Evolutionary conservation across 2,888 invertebrate species (phyloP), one percentile per base, ranked within the genome.

Genomic region (Gymnosoma rotundatum): DNA sequence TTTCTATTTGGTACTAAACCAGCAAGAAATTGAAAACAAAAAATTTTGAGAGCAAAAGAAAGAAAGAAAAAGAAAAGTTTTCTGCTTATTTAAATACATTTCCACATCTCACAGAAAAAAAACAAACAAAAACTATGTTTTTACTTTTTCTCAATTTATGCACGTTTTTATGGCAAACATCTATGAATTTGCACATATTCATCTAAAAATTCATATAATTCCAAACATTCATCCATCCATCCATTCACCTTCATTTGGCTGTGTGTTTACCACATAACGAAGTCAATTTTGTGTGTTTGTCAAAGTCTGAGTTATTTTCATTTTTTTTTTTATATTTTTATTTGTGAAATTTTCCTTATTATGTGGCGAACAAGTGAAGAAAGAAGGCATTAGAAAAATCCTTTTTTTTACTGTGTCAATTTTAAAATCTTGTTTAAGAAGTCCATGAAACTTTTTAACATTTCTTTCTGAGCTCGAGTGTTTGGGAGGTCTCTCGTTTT

Each of bases 71-170:
- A 52, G 25, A 18, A 67, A 32, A 67, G 60, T 70, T 63, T 70
- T 63, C 63, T 63, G 70, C 78, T 64, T 48, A 63, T 70, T 78
- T 64, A 54, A 64, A 56, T 70, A 78, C 70, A 56, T 56, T 38
- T 54, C 12, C 6, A 18, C 50, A 50, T 18, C 50, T 18, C 50
- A 18, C 2, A 9, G 38, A 38, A 10, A 38, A 38, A 38, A n/a
- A n/a, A n/a, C n/a, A 4, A 42, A 12, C 10, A 12, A 12, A 42
- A 61, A 52, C 36, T 38, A 21, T 45, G 52, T 66, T 60, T 75
- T 42, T 14, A 45, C 25, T 52, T 76, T 58, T 60, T 52, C 42
- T 12, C 76, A 79, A 83, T 83, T 86, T 86, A 74, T 83, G 76
- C 74, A 84, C 82, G 79, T 78, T 84, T 58, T 20, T 72, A 70